phyloP scores from a whole-genome alignment of 2,888 invertebrate species.

The Cyaniris semiargus region DNA sequence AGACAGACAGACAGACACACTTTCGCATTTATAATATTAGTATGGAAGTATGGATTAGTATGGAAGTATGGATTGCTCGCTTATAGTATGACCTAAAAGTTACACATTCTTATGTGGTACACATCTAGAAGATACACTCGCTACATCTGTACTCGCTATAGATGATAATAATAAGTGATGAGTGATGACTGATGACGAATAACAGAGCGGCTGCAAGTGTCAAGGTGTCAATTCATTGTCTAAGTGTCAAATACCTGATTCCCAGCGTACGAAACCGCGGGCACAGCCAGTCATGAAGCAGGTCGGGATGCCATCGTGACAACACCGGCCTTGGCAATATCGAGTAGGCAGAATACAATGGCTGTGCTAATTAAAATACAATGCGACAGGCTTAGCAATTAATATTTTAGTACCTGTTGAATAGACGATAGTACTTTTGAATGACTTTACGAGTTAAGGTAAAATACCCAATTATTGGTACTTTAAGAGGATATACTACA shows the following conservation, averaged over 20 bases:
- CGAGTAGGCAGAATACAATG: slow-evolving; percentile 56
- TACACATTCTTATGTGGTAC: too few relatives aligned
- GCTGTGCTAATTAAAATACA: slow-evolving; percentile 69
- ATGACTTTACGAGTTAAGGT: not conserved
- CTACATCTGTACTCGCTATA: too few relatives aligned
- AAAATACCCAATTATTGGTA: not conserved
- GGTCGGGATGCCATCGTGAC: slow-evolving; percentile 67
- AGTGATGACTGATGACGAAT: not conserved
- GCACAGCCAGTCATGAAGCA: slow-evolving; percentile 28
- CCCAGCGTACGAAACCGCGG: not conserved
- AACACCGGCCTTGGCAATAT: slow-evolving; percentile 63
- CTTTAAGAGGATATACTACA: not conserved
- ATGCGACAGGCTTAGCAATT: slow-evolving; percentile 69
- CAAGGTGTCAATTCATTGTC: not conserved
- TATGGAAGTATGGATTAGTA: too few relatives aligned
- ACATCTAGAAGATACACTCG: too few relatives aligned
- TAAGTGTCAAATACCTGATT: not conserved
- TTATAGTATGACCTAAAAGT: too few relatives aligned
- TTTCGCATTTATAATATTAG: too few relatives aligned
- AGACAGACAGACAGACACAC: too few relatives aligned
- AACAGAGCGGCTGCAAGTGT: not conserved
- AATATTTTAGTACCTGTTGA: slow-evolving; percentile 48
- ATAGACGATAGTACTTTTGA: slow-evolving; percentile 16
- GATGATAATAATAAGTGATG: not conserved
- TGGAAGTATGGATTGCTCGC: too few relatives aligned